Percentiles rank a stretch among this genome's conserved stretches.
These are phyloP conservation scores for Helostoma temminkii DNA, from an alignment of 2,797 vertebrate species.

Conservation along the genomic window DNA sequence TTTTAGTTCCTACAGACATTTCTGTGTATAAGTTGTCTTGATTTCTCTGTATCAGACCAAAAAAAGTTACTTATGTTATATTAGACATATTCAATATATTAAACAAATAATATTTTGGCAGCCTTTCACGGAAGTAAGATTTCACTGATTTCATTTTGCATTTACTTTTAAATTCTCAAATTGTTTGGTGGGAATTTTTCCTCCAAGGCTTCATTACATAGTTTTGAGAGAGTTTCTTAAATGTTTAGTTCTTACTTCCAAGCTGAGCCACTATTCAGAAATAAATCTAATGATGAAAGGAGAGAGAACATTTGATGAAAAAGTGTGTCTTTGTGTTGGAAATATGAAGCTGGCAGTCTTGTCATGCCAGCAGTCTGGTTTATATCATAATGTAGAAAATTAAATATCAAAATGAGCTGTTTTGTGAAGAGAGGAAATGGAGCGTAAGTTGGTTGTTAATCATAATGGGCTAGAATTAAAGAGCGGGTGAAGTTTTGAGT, in stretches of 20 bases:
- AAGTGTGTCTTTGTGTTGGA: slow-evolving; percentile 52
- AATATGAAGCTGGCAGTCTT: slow-evolving; percentile 8
- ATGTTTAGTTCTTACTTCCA: slow-evolving; percentile 51
- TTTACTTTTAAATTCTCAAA: slow-evolving; percentile 43
- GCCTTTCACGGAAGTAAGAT: slow-evolving; percentile 19
- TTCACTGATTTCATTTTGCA: slow-evolving; percentile 38
- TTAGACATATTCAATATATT: too few relatives aligned
- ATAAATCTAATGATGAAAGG: slow-evolving; percentile 33
- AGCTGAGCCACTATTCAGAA: slow-evolving; percentile 43
- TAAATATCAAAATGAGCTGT: slow-evolving; percentile 40
- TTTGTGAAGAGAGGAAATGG: slow-evolving; percentile 26
- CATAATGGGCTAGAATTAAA: slow-evolving; percentile 2
- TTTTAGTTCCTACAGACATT: neutral
- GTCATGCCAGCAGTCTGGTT: slow-evolving; percentile 27
- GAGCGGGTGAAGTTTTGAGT: neutral
- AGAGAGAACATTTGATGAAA: slow-evolving; percentile 23
- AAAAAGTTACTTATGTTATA: neutral
- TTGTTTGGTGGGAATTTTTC: slow-evolving; percentile 33
- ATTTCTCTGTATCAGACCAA: neutral
- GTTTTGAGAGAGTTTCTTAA: slow-evolving; percentile 22
- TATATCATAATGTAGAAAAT: slow-evolving; percentile 47
- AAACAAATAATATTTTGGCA: slow-evolving; percentile 29
- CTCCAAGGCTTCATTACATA: slow-evolving; percentile 11
- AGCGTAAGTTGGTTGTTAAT: slow-evolving; percentile 41
- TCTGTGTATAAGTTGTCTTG: neutral